A percentile compares a stretch with the other conserved stretches of the same genome.
Conservation (phyloP, 2,797 vertebrate genomes). For the Alcedo atthis region DNA sequence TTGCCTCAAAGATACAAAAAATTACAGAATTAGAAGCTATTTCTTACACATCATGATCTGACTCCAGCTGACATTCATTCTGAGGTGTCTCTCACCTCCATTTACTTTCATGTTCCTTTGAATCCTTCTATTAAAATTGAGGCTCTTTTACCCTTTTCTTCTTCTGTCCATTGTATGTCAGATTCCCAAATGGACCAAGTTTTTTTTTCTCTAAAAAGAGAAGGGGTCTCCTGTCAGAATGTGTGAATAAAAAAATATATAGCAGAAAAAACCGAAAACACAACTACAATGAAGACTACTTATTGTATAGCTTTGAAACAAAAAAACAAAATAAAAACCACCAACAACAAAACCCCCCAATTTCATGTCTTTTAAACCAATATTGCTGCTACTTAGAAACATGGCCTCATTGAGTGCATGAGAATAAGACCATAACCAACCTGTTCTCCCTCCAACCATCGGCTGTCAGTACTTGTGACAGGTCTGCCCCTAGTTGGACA, state of each 20-base stretch:
- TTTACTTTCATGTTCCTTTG: not conserved
- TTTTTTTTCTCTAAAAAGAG: not conserved
- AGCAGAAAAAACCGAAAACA: not conserved
- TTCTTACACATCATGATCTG: not conserved
- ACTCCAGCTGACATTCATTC: not conserved
- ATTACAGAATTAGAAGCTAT: not conserved
- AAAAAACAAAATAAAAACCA: not conserved
- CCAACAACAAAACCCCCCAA: not conserved
- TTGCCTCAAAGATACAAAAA: not conserved
- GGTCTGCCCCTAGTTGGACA: not conserved
- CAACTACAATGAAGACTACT: not conserved
- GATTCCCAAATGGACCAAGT: not conserved
- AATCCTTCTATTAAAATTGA: not conserved
- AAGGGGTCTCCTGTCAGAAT: not conserved
- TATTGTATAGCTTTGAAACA: not conserved
- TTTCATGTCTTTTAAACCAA: not conserved
- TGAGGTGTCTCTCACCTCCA: not conserved
- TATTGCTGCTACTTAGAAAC: not conserved
- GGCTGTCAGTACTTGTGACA: not conserved
- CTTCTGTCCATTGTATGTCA: not conserved
- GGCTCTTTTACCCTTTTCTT: not conserved
- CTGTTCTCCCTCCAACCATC: not conserved
- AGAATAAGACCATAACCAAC: not conserved
- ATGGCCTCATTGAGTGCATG: not conserved
- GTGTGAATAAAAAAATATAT: not conserved